Evolutionary conservation across 2,113 vertebrate genomes (phyloP), one percentile per base, ranked within the genome.

Genomic region (Gallinago paraguaiae): DNA sequence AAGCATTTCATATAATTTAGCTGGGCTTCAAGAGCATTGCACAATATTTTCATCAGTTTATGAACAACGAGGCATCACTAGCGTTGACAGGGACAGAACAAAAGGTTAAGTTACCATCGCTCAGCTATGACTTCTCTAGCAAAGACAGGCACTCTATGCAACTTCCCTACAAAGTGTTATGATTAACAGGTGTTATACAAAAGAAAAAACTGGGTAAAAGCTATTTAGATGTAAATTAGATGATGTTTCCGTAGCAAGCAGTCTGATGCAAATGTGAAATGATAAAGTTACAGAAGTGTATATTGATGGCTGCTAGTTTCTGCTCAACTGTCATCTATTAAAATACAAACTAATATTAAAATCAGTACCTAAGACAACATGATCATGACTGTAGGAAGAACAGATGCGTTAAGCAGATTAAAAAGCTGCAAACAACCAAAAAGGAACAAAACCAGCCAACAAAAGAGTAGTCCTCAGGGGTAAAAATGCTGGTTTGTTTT

Each of bases 121-220:
- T 95, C 56, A 33, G 81, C 95, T 91, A 60, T 72, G 84, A 80
- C 69, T 97, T 88, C 82, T 88, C 72, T 6, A 63, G 53, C 51
- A 53, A 75, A 86, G 56, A 35, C 67, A 35, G 50, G 46, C 60
- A 79, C 70, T 85, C 75, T 51, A 25, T 51, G 75, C 51, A 94
- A 90, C 65, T 83, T 90, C 67, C 82, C 75, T 35, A 24, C 17
- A 41, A 96, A 93, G 75, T 51, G 93, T 70, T 64, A 48, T 81
- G 86, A 93, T 75, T 92, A 97, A 97, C 92, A 92, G 94, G 88
- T 96, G 93, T 82, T 94, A 82, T 31, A 92, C 80, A 86, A 74
- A 96, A 88, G 54, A 51, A 71, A 64, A 64, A 56, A 78, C 74
- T 11, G 68, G 60, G 71, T 67, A 79, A 83, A 85, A 79, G 65